These are phyloP conservation scores for Siderastrea siderea DNA, from an alignment of 92 coral and sea anemone genomes.

Conservation along the genomic window DNA sequence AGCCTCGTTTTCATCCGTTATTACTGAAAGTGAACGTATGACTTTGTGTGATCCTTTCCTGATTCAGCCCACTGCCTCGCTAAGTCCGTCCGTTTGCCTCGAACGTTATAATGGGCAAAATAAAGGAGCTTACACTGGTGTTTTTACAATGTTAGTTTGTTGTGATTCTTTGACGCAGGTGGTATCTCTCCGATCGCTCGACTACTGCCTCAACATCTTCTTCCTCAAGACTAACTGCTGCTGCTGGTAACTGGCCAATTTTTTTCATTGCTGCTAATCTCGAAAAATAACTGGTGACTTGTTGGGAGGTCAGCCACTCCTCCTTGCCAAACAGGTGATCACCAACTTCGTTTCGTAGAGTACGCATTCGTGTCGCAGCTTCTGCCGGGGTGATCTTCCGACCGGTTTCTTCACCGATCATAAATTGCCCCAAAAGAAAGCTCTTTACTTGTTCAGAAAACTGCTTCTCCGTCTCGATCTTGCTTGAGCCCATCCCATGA, in stretches of 20 bases:
- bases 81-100: too few relatives aligned
- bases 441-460: neutral
- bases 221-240: too few relatives aligned
- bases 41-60: too few relatives aligned
- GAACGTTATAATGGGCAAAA: neutral
- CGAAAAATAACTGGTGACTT: too few relatives aligned
- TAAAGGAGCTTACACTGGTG: neutral
- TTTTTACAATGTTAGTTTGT: neutral
- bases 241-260: too few relatives aligned
- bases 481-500: neutral
- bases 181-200: conserved; percentile 20
- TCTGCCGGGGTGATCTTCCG: conserved; percentile 34
- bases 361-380: conserved; percentile 30
- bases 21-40: too few relatives aligned
- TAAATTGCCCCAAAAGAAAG: conserved; percentile 3
- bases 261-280: too few relatives aligned
- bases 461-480: neutral
- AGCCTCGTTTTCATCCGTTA: too few relatives aligned
- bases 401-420: conserved; percentile 21
- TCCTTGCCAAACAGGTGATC: conserved; percentile 32
- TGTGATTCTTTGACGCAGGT: conserved; percentile 5
- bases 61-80: too few relatives aligned
- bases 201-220: conserved; percentile 32
- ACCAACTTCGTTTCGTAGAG: conserved; percentile 20
- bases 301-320: conserved; percentile 36